Conservation (phyloP, 2,888 invertebrate genomes). For the Ophraella communa region DNA sequence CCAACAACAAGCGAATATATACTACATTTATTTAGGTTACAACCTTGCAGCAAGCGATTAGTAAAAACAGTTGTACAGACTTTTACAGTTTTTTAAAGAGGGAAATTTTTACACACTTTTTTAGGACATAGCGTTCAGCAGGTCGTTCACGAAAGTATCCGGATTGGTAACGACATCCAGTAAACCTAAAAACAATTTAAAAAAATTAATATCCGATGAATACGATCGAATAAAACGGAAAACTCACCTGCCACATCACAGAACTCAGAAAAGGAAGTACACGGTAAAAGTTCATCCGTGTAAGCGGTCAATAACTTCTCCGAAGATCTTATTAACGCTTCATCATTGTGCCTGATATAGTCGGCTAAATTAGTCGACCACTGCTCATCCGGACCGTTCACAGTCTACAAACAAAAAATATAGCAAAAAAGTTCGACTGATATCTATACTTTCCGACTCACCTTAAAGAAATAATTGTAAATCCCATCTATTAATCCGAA, state of each 20-base stretch:
- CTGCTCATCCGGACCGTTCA: constrained; percentile 76
- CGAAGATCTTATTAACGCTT: constrained; percentile 84
- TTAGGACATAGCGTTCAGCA: constrained; percentile 57
- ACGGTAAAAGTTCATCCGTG: constrained; percentile 88
- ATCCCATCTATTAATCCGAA: constrained; percentile 85
- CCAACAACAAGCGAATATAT: constrained; percentile 46
- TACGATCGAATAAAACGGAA: background rate
- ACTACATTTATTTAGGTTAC: constrained; percentile 39
- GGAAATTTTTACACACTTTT: constrained; percentile 26
- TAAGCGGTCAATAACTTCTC: constrained; percentile 82
- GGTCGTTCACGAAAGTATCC: constrained; percentile 65
- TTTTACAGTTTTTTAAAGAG: constrained; percentile 39
- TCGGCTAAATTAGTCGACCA: constrained; percentile 92
- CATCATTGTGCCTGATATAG: constrained; percentile 93
- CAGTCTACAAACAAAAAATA: constrained; percentile 63
- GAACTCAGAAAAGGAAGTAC: constrained; percentile 89
- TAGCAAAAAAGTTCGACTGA: too few relatives aligned
- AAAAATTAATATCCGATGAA: constrained; percentile 23
- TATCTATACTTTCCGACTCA: too few relatives aligned
- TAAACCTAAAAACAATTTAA: constrained; percentile 62
- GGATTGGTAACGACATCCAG: constrained; percentile 73
- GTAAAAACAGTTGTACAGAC: constrained; percentile 42
- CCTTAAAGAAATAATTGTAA: constrained; percentile 87
- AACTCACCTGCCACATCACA: constrained; percentile 84
- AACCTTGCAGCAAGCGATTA: constrained; percentile 40